These are phyloP conservation scores for Blera fallax DNA, from an alignment of 2,888 invertebrate genomes.

Conservation along the genomic window DNA sequence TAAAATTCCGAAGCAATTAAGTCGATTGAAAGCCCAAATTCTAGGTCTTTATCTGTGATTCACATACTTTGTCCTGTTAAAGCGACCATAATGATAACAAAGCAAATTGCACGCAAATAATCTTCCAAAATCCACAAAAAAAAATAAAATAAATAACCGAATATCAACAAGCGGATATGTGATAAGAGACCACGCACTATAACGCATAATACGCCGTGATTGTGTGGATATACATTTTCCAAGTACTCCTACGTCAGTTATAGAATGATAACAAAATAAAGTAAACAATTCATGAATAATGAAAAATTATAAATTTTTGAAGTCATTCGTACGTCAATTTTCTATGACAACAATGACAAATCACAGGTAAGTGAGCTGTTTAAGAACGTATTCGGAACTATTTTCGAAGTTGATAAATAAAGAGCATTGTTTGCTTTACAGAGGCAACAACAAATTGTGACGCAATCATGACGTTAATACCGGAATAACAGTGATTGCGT, in stretches of 20 bases:
- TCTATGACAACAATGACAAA: conserved; percentile 8
- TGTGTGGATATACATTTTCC: neutral
- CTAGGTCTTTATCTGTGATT: neutral
- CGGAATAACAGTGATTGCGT: neutral
- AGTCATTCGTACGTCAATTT: neutral
- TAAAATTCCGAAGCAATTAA: neutral
- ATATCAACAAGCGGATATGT: neutral
- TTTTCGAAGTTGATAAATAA: neutral
- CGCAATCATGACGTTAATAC: neutral
- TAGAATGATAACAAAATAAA: neutral
- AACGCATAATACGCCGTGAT: neutral
- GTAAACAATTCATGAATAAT: neutral
- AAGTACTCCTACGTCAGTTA: neutral
- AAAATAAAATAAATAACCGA: no score
- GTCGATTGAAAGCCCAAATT: neutral
- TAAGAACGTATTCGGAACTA: neutral
- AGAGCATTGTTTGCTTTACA: neutral
- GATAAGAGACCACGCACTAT: neutral
- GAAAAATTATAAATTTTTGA: neutral
- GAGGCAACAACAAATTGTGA: neutral
- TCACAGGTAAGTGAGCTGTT: neutral
- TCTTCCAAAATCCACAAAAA: neutral
- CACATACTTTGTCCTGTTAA: neutral
- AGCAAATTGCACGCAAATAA: neutral
- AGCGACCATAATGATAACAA: neutral